Evolutionary conservation across 37 sponge, comb jelly and placozoan genomes (phyloP), one percentile per base, ranked within the genome.

Genomic region (Bolinopsis microptera): DNA sequence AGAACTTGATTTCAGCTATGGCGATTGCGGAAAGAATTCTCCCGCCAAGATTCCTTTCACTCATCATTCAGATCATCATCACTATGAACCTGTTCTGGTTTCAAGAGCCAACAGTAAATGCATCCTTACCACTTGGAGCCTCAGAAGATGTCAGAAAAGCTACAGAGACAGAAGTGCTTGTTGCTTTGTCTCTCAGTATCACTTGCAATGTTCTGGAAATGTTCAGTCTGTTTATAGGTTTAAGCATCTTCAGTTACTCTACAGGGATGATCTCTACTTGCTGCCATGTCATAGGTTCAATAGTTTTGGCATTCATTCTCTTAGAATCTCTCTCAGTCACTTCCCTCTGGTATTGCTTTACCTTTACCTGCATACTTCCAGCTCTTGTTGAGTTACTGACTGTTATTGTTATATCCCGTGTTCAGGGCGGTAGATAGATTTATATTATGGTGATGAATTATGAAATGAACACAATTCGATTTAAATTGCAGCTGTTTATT

Each of bases 1-100:
- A n/a, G n/a, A n/a, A n/a, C n/a, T n/a, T n/a, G n/a, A n/a, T n/a
- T 48, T 48, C 61, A 35, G 24, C 0, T 13, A 86, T 86, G 90
- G 90, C 61, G 24, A 86, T 86, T 26, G 90, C 90, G 37, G 90
- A 86, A 34, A 28, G 24, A 41, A 86, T 86, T 26, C 90, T 86
- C 18, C 90, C 90, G 0, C 90, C 90, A 41, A 39, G 90, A 41
- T 86, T 86, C 35, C 61, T 86, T 3, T 86, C 90, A 24, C 35
- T 86, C 3, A 86, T 86, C 1, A 86, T 41, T 3, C 90, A 86
- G 24, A 86, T 86, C 35, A 86, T 86, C 48, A 86, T 86, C 40
- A 86, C 90, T 27, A 86, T 86, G 90, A 86, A 86, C 35, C 48
- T 86, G 18, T 86, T 86, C 30, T 86, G 90, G 90, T 86, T 86